Evolutionary conservation across 2,797 vertebrate genomes (phyloP), one percentile per base, ranked within the genome.

Genomic region (Muraenolepis orangiensis): DNA sequence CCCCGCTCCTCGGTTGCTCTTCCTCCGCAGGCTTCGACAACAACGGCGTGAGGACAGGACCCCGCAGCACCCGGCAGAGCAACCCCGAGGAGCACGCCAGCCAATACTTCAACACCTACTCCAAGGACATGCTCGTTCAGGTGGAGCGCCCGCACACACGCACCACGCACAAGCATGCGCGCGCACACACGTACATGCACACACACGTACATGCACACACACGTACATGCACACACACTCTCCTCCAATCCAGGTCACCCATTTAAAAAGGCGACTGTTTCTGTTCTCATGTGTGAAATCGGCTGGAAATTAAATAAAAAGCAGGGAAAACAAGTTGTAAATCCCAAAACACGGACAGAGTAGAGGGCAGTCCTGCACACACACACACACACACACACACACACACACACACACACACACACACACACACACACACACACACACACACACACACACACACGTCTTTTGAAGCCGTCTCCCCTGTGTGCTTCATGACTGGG

Each of bases 121-220:
- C 98, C 30, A 99, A 98, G 89, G 97, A 99, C 81, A 95, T 99
- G 92, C 89, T 99, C 78, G 94, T 99, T 73, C 96, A 97, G 96
- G 98, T 99, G 92, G 84, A 81, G 0, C 26, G 68, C 69, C 46
- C 2, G 68, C 69, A 57, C 2, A 14, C 32, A 14, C 72, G 42
- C 42, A 14, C 42, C 42, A 14, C 14, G n/a, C 46, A n/a, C 46
- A 7, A 18, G n/a, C 46, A n/a, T 6, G 23, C 57, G 26, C 57
- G 4, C 0, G 13, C 23, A 26, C 57, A 64, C 11, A 26, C n/a
- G n/a, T n/a, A n/a, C n/a, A n/a, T n/a, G 68, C 69, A 57, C 2
- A 14, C 32, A 14, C 72, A 14, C 14, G n/a, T 20, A n/a, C 46
- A 7, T 20, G n/a, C 46, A n/a, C 4, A 10, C 57, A 64, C 57